phyloP scores from a whole-genome alignment of 2,888 invertebrate genomes.

The Panopea generosa region DNA sequence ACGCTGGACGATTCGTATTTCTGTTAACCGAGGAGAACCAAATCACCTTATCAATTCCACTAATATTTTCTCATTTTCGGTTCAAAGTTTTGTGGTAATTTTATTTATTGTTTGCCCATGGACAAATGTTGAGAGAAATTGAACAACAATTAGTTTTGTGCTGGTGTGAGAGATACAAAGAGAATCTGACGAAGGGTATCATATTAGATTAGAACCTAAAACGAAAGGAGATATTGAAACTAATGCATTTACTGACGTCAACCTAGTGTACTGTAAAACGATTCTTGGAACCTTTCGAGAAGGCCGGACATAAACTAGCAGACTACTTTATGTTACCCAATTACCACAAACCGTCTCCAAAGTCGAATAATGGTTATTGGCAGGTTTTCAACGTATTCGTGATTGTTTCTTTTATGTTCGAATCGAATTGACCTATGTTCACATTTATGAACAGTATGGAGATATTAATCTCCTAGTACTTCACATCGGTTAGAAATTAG shows the following conservation, averaged over 20 bases:
- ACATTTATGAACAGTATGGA: too few relatives aligned
- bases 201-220: slow-evolving; percentile 15
- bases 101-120: slow-evolving; percentile 58
- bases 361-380: too few relatives aligned
- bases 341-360: too few relatives aligned
- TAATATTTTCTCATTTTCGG: slow-evolving; percentile 62
- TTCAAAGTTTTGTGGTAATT: slow-evolving; percentile 63
- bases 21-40: background rate
- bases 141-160: slow-evolving; percentile 62
- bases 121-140: slow-evolving; percentile 58
- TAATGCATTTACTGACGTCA: slow-evolving; percentile 17
- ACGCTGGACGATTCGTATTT: background rate
- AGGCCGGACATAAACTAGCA: too few relatives aligned
- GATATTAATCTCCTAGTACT: too few relatives aligned
- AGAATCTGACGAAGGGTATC: slow-evolving; percentile 17
- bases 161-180: slow-evolving; percentile 30
- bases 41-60: slow-evolving; percentile 29
- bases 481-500: too few relatives aligned
- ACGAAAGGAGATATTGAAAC: slow-evolving; percentile 2
- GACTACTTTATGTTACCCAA: too few relatives aligned
- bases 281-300: too few relatives aligned
- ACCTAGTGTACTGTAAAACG: too few relatives aligned
- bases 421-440: too few relatives aligned
- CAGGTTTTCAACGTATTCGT: too few relatives aligned
- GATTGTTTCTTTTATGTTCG: too few relatives aligned